Evolutionary conservation across 2,888 invertebrate genomes (phyloP).

Genomic region (Arctia plantaginis): DNA sequence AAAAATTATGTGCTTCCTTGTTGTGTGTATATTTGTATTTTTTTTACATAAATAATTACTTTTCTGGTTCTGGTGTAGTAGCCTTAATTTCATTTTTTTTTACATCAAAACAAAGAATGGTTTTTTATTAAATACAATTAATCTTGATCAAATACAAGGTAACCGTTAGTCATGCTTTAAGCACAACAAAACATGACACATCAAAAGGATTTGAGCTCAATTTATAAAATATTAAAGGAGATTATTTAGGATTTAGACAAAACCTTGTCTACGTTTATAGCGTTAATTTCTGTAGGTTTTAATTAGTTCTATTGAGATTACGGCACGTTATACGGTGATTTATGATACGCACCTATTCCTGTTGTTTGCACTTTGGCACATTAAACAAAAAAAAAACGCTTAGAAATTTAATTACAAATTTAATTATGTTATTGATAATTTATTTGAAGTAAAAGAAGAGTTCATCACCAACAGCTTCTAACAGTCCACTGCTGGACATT

Average conservation of each 20-base stretch:
- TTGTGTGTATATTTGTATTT: too few relatives aligned
- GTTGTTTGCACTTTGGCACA: not conserved
- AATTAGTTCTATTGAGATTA: conserved; percentile 9
- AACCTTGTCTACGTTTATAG: conserved; percentile 5
- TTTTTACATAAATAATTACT: too few relatives aligned
- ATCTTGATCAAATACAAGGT: not conserved
- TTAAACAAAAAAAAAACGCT: not conserved
- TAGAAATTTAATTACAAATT: not conserved
- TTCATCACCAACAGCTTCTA: too few relatives aligned
- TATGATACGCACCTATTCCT: not conserved
- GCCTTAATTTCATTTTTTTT: too few relatives aligned
- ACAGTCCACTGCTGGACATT: too few relatives aligned
- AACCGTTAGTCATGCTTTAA: not conserved
- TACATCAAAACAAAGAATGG: not conserved
- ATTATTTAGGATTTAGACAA: not conserved
- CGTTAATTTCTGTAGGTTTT: conserved; percentile 8
- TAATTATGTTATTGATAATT: not conserved
- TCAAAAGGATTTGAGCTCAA: not conserved
- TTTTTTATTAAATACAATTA: not conserved
- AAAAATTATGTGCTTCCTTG: too few relatives aligned
- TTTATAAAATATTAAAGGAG: not conserved
- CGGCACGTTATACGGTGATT: conserved; percentile 5
- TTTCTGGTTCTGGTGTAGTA: too few relatives aligned
- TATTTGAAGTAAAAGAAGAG: not conserved
- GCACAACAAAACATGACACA: not conserved